Conservation (phyloP, 2,113 vertebrate species). For the Gopherus evgoodei region DNA sequence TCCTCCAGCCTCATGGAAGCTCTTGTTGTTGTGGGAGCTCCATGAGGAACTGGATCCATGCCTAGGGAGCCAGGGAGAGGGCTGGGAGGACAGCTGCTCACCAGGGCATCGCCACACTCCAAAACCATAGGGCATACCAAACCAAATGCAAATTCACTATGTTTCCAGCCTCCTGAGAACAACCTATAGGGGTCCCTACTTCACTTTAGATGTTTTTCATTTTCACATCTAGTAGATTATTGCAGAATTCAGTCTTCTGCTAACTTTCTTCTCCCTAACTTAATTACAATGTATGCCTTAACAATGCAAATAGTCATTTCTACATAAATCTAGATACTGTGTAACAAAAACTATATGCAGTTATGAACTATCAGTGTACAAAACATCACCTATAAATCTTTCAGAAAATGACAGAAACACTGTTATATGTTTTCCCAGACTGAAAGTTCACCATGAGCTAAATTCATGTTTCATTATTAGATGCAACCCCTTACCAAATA, state of each 20-base stretch:
- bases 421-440: neutral
- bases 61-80: neutral
- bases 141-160: neutral
- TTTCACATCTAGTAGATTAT: neutral
- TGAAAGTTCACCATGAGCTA: neutral
- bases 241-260: neutral
- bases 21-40: neutral
- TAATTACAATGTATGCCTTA: neutral
- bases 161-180: neutral
- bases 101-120: neutral
- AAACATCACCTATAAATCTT: neutral
- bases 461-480: neutral
- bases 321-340: fast-evolving
- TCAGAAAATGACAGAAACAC: neutral
- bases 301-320: neutral
- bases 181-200: neutral
- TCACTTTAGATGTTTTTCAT: neutral
- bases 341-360: neutral
- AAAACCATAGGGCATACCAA: neutral
- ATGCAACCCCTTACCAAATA: neutral
- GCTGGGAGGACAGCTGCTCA: neutral
- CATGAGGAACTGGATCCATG: neutral
- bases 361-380: neutral
- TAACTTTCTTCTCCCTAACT: neutral
- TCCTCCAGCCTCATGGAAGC: neutral